Evolutionary conservation across 2,797 vertebrate species (phyloP), one percentile per base, ranked within the genome.

Genomic region (Falco novaeseelandiae): DNA sequence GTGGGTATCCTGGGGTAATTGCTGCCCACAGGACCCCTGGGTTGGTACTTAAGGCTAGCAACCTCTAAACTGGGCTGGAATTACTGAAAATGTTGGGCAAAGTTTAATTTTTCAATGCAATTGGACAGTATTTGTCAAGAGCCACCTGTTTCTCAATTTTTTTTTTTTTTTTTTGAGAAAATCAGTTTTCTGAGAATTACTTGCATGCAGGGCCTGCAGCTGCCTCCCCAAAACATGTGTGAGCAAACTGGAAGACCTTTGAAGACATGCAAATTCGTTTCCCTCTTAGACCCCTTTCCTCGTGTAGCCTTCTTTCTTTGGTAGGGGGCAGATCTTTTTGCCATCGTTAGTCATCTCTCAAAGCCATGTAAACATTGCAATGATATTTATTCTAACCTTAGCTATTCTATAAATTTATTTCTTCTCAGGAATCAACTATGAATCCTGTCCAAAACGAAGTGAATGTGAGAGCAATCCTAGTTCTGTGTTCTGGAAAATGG

Each of bases 351-450:
- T 72, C 54, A 66, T 25, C 40, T 65, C 36, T 44, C 16, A 66
- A 86, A 85, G 26, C n/a, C 30, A 12, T 36, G n/a, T 40, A 48
- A 87, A 14, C 14, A 26, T 55, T 72, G 27, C 72, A 82, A 55
- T 22, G 71, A 65, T 73, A 73, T 66, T 83, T 19, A 12, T 22
- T 87, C 48, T 38, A 65, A 83, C 7, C 51, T 83, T 79, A 51
- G 32, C 46, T 79, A 11, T 87, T 94, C 62, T 84, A 19, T 49
- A 84, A 95, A 91, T 27, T 0, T 55, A 4, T 96, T 94, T 96
- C 51, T 98, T 98, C 95, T 92, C 93, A 98, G 98, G 97, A 74
- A 80, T 98, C 82, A 98, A 98, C 91, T 97, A 95, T 44, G 57
- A 97, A 20, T 98, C 98, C 80, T 98, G 98, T 77, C 98, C 98